Conservation (phyloP, 1,140 invertebrate genomes). For the Grapholita molesta region DNA sequence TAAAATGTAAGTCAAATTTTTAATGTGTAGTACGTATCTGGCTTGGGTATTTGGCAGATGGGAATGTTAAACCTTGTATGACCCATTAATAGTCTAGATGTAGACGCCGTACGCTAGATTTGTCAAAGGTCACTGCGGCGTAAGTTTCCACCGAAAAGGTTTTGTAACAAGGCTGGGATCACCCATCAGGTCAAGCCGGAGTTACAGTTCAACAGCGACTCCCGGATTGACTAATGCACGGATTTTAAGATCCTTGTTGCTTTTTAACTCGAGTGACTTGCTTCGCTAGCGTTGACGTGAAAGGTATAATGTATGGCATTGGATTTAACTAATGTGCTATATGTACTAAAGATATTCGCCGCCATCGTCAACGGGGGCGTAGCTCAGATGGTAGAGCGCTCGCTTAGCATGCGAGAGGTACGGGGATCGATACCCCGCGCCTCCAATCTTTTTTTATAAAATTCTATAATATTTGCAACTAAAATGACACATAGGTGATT, state of each 20-base stretch:
- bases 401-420: slow-evolving; percentile 93
- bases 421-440: slow-evolving; percentile 88
- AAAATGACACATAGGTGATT: too few relatives aligned
- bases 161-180: too few relatives aligned
- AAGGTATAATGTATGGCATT: background rate
- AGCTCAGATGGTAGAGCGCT: slow-evolving; percentile 93
- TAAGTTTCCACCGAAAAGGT: too few relatives aligned
- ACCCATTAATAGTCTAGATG: too few relatives aligned
- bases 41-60: too few relatives aligned
- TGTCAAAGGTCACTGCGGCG: too few relatives aligned
- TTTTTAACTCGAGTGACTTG: background rate
- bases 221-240: background rate
- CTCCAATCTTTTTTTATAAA: slow-evolving; percentile 44
- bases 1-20: too few relatives aligned
- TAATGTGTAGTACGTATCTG: too few relatives aligned
- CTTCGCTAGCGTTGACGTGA: background rate
- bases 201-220: too few relatives aligned
- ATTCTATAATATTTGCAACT: slow-evolving; percentile 20
- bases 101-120: too few relatives aligned
- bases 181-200: too few relatives aligned
- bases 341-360: background rate
- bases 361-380: slow-evolving; percentile 79
- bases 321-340: background rate
- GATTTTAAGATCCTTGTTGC: background rate
- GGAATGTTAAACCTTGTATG: too few relatives aligned